Conservation (phyloP, 53 echinoderm and acorn worm species). For the Echinarachnius parma region DNA sequence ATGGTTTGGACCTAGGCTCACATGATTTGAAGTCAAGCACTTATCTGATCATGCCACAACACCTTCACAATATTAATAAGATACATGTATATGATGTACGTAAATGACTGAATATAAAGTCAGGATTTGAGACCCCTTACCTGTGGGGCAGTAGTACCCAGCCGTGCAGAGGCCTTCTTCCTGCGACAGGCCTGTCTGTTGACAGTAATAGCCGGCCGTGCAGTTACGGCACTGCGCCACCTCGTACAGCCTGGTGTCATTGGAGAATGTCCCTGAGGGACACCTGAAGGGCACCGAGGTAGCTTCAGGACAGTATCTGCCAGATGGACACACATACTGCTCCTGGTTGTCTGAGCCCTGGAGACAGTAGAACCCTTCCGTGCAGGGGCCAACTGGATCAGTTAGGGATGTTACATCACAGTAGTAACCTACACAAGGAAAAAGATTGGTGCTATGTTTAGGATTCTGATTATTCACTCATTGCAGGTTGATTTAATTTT, state of each 20-base stretch:
- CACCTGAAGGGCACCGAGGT: constrained; percentile 78
- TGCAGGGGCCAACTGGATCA: constrained; percentile 67
- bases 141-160: constrained; percentile 94
- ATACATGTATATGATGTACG: too few relatives aligned
- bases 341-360: constrained; percentile 71
- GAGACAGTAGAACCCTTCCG: constrained; percentile 78
- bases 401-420: constrained; percentile 68
- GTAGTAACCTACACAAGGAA: constrained; percentile 63
- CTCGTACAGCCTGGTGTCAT: constrained; percentile 67
- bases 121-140: too few relatives aligned
- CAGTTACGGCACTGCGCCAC: constrained; percentile 74
- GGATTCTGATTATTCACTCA: too few relatives aligned
- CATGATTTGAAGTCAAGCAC: too few relatives aligned
- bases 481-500: too few relatives aligned
- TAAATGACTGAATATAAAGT: too few relatives aligned
- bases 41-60: too few relatives aligned
- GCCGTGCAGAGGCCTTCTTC: constrained; percentile 68
- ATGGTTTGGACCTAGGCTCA: too few relatives aligned
- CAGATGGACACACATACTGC: constrained; percentile 81
- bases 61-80: too few relatives aligned
- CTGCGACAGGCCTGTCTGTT: constrained; percentile 71
- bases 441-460: too few relatives aligned
- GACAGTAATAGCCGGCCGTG: constrained; percentile 89
- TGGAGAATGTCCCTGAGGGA: constrained; percentile 82
- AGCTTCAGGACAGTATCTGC: constrained; percentile 73